A percentile compares a stretch with the other conserved stretches of the same genome.
Evolutionary conservation across 2,888 invertebrate species (phyloP).

Genomic region (Adelphocoris suturalis): DNA sequence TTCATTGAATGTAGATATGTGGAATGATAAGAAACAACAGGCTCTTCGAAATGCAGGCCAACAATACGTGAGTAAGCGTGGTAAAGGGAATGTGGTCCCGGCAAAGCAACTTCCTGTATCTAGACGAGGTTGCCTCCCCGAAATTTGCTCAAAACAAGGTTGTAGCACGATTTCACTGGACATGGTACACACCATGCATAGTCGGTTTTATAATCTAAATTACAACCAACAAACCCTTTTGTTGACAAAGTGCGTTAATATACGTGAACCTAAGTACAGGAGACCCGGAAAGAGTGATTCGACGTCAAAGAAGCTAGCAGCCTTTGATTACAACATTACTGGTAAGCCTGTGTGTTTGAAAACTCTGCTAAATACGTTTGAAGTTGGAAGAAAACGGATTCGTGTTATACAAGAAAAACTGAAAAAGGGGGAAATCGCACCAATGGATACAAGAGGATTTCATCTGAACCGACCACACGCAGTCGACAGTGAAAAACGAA

Average conservation of each 20-base stretch:
- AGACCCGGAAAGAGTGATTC: background rate
- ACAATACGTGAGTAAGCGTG: too few relatives aligned
- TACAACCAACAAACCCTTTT: slow-evolving; percentile 29
- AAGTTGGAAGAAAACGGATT: slow-evolving; percentile 8
- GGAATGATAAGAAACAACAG: too few relatives aligned
- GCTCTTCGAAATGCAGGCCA: too few relatives aligned
- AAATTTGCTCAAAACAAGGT: background rate
- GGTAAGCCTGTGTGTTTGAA: slow-evolving; percentile 49
- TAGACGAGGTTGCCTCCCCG: too few relatives aligned
- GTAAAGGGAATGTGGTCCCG: too few relatives aligned
- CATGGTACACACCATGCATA: slow-evolving; percentile 11
- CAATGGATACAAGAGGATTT: slow-evolving; percentile 41
- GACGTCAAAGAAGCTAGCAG: slow-evolving; percentile 12
- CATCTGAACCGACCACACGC: slow-evolving; percentile 49
- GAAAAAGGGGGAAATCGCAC: slow-evolving; percentile 61
- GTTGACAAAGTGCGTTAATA: background rate
- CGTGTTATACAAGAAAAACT: slow-evolving; percentile 30
- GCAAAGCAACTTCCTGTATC: too few relatives aligned
- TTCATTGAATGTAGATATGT: too few relatives aligned
- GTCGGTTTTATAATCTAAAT: background rate
- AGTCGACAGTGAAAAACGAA: background rate
- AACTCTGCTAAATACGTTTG: slow-evolving; percentile 29
- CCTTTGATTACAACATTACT: slow-evolving; percentile 18
- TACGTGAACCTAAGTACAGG: slow-evolving; percentile 43
- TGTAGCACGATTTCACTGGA: background rate